These are phyloP conservation scores for Coremacera marginata DNA, from an alignment of 2,888 invertebrate genomes.

Conservation along the genomic window DNA sequence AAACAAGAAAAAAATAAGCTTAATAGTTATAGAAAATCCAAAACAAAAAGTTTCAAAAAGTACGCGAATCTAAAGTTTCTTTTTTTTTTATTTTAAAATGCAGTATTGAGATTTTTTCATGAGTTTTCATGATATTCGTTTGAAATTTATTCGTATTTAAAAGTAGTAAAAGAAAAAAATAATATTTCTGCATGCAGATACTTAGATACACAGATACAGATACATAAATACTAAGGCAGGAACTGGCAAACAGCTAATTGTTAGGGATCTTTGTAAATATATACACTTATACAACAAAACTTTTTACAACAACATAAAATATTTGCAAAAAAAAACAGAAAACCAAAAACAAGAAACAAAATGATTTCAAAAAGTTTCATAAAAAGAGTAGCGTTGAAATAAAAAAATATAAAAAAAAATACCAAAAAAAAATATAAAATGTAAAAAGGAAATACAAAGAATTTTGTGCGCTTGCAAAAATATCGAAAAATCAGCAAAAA, in stretches of 20 bases:
- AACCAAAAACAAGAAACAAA: background rate
- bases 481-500: background rate
- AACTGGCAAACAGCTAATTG: constrained; percentile 18
- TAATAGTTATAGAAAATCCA: background rate
- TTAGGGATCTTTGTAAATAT: constrained; percentile 43
- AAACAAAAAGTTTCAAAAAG: constrained; percentile 5
- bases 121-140: no score
- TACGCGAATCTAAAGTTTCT: background rate
- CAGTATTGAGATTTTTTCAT: background rate
- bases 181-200: constrained; percentile 34
- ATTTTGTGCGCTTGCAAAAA: background rate
- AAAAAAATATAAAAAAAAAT: background rate
- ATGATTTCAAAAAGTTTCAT: background rate
- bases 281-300: constrained; percentile 41
- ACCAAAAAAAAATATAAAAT: background rate
- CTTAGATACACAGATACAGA: constrained; percentile 45
- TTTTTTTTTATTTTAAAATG: background rate
- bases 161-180: constrained; percentile 27
- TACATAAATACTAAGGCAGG: constrained; percentile 48
- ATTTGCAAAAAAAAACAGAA: background rate
- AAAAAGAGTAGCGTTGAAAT: background rate
- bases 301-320: constrained; percentile 15
- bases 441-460: background rate
- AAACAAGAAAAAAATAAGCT: constrained; percentile 37
- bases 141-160: background rate